Conservation (phyloP, 2,797 vertebrate species). For the Anguilla anguilla region DNA sequence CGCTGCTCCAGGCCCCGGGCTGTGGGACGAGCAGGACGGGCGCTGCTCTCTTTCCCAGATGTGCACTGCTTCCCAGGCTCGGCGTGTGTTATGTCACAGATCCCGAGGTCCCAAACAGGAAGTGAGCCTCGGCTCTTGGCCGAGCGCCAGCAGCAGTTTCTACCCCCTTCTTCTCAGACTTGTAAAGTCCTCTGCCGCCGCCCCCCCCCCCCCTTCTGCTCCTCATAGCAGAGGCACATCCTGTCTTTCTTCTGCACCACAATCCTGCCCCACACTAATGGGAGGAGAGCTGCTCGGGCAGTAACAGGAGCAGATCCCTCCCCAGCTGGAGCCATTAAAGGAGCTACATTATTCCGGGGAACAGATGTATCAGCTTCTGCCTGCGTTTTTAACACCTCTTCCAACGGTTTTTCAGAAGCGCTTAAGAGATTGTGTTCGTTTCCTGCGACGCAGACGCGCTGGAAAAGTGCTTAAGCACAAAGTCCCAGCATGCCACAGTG, state of each 20-base stretch:
- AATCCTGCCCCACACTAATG: not conserved
- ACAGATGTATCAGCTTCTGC: not conserved
- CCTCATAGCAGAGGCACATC: slow-evolving; percentile 61
- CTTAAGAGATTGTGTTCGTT: not conserved
- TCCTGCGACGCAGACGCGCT: not conserved
- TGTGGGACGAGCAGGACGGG: not conserved
- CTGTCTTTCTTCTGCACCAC: slow-evolving; percentile 43
- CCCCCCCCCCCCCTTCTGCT: slow-evolving; percentile 42
- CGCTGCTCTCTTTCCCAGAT: slow-evolving; percentile 50
- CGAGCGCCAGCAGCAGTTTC: slow-evolving; percentile 48
- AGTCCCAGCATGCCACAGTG: not conserved
- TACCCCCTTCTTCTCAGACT: slow-evolving; percentile 32
- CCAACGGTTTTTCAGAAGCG: not conserved
- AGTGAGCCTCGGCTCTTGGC: slow-evolving; percentile 53
- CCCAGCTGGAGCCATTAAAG: not conserved
- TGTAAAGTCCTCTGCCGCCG: slow-evolving; percentile 31
- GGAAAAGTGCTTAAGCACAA: not conserved
- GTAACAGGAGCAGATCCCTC: not conserved
- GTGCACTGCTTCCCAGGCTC: slow-evolving; percentile 61
- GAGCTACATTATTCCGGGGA: not conserved
- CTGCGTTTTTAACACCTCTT: not conserved
- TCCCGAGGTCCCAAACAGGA: slow-evolving; percentile 67
- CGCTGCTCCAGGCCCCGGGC: not conserved
- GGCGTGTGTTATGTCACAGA: slow-evolving; percentile 62
- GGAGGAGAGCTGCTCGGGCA: not conserved